Conservation (phyloP, 2,888 invertebrate genomes). For the Leptothorax acervorum region DNA sequence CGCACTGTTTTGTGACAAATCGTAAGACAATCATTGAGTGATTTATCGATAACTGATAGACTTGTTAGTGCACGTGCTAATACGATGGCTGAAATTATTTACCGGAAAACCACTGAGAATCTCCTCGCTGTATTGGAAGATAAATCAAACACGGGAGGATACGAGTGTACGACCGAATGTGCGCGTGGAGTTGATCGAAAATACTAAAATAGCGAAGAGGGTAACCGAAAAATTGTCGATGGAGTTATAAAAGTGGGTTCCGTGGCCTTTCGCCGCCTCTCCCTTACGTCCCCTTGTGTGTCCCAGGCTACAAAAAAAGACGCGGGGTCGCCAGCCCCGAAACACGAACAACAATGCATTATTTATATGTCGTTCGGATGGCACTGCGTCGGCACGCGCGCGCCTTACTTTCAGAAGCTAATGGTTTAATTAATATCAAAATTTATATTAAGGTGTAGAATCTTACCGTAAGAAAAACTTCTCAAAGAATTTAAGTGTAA, state of each 20-base stretch:
- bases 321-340: constrained; percentile 64
- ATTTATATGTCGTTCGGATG: constrained; percentile 73
- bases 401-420: neutral
- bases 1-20: neutral
- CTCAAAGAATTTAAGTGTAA: neutral
- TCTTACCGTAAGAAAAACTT: too few species aligned
- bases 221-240: constrained; percentile 81
- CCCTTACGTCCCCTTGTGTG: constrained; percentile 61
- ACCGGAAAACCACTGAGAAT: constrained; percentile 59
- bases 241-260: constrained; percentile 83
- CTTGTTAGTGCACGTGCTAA: constrained; percentile 18
- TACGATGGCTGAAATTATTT: constrained; percentile 63
- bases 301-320: constrained; percentile 66
- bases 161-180: constrained; percentile 57
- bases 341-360: constrained; percentile 75
- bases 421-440: constrained; percentile 34
- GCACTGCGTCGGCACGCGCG: constrained; percentile 61
- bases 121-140: constrained; percentile 66
- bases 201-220: constrained; percentile 68
- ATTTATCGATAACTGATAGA: constrained; percentile 6
- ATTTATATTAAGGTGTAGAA: too few species aligned
- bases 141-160: constrained; percentile 78
- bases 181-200: constrained; percentile 73
- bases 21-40: neutral
- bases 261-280: constrained; percentile 62